phyloP scores from a whole-genome alignment of 2,797 vertebrate genomes.

The Argyrosomus regius region DNA sequence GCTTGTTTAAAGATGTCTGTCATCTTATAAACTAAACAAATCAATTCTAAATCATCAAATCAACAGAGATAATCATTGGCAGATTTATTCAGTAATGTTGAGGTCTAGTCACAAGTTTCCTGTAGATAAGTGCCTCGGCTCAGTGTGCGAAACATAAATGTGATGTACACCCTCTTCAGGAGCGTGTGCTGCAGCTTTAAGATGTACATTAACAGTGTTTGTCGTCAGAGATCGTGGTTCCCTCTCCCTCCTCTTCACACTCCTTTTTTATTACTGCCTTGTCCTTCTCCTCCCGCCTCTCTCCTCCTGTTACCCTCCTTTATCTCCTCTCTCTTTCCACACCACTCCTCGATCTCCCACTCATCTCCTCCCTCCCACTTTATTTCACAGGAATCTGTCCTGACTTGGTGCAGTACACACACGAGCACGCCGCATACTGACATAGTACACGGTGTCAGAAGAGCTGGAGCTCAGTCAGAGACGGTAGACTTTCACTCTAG shows the following conservation, averaged over 20 bases:
- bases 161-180: background rate
- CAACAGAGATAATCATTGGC: too few relatives aligned
- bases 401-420: conserved; percentile 21
- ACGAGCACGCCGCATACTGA: background rate
- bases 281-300: conserved; percentile 6
- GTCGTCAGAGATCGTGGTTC: conserved; percentile 6
- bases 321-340: conserved; percentile 3
- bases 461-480: conserved; percentile 32
- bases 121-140: background rate
- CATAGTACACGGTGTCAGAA: conserved; percentile 12
- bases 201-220: background rate
- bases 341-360: background rate
- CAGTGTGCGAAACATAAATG: background rate
- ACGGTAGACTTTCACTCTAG: conserved; percentile 23
- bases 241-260: background rate
- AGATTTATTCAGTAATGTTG: background rate
- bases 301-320: conserved; percentile 3
- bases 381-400: conserved; percentile 24
- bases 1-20: background rate
- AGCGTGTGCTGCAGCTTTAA: conserved; percentile 22
- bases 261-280: conserved; percentile 17
- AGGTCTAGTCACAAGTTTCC: background rate
- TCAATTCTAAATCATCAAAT: background rate
- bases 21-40: background rate
- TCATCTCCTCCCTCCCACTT: conserved; percentile 11